Conservation (phyloP, 2,797 vertebrate species). For the Leucoraja ocellata region DNA sequence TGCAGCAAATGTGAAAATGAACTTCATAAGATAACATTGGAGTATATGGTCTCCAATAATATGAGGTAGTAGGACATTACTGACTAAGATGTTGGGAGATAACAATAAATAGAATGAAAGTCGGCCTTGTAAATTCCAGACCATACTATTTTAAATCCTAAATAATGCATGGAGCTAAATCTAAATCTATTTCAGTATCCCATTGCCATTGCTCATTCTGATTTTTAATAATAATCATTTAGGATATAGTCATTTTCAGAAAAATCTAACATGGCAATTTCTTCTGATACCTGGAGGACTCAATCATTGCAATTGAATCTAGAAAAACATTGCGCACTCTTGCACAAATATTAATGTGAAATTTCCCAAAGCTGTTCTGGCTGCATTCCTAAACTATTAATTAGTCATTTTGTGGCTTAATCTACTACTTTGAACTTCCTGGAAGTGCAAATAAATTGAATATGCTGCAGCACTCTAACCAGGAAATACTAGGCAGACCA, state of each 20-base stretch:
- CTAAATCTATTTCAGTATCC: not conserved
- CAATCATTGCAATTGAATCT: not conserved
- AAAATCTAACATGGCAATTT: not conserved
- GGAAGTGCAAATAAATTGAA: not conserved
- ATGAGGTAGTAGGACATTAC: not conserved
- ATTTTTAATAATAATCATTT: not conserved
- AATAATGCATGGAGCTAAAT: not conserved
- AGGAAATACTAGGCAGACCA: not conserved
- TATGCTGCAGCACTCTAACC: not conserved
- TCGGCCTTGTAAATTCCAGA: not conserved
- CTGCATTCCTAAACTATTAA: too few relatives aligned
- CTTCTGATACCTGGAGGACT: not conserved
- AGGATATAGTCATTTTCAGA: not conserved
- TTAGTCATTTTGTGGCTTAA: not conserved
- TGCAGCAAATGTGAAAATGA: conserved; percentile 19
- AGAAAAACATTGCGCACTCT: not conserved
- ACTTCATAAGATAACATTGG: not conserved
- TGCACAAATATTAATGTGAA: not conserved
- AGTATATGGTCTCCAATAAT: not conserved
- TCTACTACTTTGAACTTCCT: not conserved
- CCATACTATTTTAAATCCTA: not conserved
- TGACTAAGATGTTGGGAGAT: not conserved
- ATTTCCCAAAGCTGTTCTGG: not conserved
- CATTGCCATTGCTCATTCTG: not conserved
- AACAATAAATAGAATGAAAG: not conserved